phyloP scores from a whole-genome alignment of 2,888 invertebrate species.

The Heliconius ethilla region DNA sequence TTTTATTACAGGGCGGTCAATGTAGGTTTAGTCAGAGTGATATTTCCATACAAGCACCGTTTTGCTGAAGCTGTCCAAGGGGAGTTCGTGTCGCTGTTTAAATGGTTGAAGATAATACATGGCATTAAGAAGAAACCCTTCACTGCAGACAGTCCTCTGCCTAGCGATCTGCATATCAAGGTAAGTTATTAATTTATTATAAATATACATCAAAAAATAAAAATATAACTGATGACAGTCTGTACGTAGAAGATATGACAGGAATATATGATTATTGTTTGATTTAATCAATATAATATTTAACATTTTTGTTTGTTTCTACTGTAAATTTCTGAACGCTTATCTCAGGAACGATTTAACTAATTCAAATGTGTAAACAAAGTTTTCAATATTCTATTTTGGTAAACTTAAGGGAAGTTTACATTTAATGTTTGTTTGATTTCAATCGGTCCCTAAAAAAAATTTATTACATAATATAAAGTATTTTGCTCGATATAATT shows the following conservation, averaged over 20 bases:
- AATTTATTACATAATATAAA: neutral
- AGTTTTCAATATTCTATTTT: too few species aligned
- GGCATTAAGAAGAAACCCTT: conserved; percentile 85
- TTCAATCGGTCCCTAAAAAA: too few species aligned
- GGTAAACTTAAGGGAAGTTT: too few species aligned
- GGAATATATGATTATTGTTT: neutral
- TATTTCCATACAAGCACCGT: conserved; percentile 93
- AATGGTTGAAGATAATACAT: conserved; percentile 96
- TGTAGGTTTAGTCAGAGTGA: conserved; percentile 84
- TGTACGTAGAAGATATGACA: neutral
- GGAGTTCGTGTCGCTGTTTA: conserved; percentile 93
- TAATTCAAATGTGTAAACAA: too few species aligned
- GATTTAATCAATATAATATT: neutral
- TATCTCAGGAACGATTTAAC: too few species aligned
- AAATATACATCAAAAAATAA: too few species aligned
- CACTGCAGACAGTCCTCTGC: conserved; percentile 86
- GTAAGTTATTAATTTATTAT: conserved; percentile 63
- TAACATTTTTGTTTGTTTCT: too few species aligned
- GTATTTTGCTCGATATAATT: too few species aligned
- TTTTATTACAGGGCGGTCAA: conserved; percentile 75
- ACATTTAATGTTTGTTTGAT: too few species aligned
- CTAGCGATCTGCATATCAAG: conserved; percentile 94
- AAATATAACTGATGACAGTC: neutral
- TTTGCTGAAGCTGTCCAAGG: conserved; percentile 94
- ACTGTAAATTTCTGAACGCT: too few species aligned